Base-by-base conservation (phyloP, 2,797 vertebrate genomes). In the Limosa lapponica region DNA sequence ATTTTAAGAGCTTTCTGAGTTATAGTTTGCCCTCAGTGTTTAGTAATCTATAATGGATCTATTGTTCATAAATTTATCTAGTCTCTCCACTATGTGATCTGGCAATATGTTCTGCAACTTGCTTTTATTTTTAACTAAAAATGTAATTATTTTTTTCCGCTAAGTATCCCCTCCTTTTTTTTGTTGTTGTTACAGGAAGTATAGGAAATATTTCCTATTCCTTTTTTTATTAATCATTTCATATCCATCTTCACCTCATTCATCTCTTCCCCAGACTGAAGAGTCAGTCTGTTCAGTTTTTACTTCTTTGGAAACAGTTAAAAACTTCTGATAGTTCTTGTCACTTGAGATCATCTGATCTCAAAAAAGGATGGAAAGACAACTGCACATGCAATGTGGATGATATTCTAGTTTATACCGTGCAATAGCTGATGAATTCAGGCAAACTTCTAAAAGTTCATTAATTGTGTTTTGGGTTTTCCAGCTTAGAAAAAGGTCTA, bases 141-240 rank as follows among this genome's bases (percentile, higher is more conserved):
- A 4, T 14, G 10, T 10, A 34, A 28, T 43, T 1, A 20, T 4
- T 46, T 51, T 57, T 48, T 6, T 3, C 4, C 10, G 13, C 16
- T 37, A 49, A 24, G 5, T 72, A 32, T 73, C 14, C 5, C 11
- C 28, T 72, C 19, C 2, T 52, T 43, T 16, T 34, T 77, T 10
- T 51, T 48, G 6, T 37, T 48, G 9, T 51, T 77, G 2, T 73
- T 58, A 24, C 12, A 2, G 12, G 20, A 61, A 80, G n/a, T 46
- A 30, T 13, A 73, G 30, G 41, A 78, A 85, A 46, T 22, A 19
- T 28, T 87, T 85, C 59, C 13, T 75, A 4, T 87, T 59, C 0
- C 10, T 64, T 71, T 91, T 72, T n/a, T 71, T 58, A 10, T 28
- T 79, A 27, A 34, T 74, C 5, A 2, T 85, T 62, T 87, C 27